These are phyloP conservation scores for Sarcophaga rosellei DNA, from an alignment of 2,888 invertebrate genomes.

Conservation along the genomic window DNA sequence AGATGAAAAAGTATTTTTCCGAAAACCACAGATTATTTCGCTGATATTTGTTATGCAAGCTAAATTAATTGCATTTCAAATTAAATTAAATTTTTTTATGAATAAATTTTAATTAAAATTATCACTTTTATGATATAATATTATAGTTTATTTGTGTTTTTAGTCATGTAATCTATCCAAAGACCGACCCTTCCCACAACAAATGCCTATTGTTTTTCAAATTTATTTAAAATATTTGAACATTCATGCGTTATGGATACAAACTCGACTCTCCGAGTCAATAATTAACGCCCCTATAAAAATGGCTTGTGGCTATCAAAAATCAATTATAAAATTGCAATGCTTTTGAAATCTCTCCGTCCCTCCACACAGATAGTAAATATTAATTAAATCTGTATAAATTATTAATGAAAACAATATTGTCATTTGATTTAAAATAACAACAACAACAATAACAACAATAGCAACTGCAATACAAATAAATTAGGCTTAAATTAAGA, in stretches of 20 bases:
- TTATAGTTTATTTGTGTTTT: neutral
- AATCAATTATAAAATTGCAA: neutral
- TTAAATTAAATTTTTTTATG: neutral
- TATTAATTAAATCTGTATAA: neutral
- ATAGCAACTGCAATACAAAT: neutral
- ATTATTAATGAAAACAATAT: constrained; percentile 33
- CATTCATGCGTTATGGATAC: neutral
- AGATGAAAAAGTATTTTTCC: no score
- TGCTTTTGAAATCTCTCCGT: neutral
- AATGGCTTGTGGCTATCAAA: neutral
- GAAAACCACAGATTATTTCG: no score
- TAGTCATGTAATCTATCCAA: no score
- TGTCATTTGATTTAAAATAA: constrained; percentile 7
- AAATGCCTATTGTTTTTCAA: neutral
- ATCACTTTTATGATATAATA: no score
- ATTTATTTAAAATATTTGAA: constrained; percentile 3
- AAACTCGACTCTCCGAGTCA: neutral
- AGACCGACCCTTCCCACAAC: no score
- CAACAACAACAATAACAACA: neutral
- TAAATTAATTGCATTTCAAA: neutral
- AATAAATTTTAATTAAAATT: neutral
- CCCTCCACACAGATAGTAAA: neutral
- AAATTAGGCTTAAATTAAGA: neutral
- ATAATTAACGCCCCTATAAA: neutral
- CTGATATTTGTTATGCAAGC: no score